Percentiles rank a stretch among this genome's conserved stretches.
Evolutionary conservation across 2,113 vertebrate genomes (phyloP).

Genomic region (Eonycteris spelaea): DNA sequence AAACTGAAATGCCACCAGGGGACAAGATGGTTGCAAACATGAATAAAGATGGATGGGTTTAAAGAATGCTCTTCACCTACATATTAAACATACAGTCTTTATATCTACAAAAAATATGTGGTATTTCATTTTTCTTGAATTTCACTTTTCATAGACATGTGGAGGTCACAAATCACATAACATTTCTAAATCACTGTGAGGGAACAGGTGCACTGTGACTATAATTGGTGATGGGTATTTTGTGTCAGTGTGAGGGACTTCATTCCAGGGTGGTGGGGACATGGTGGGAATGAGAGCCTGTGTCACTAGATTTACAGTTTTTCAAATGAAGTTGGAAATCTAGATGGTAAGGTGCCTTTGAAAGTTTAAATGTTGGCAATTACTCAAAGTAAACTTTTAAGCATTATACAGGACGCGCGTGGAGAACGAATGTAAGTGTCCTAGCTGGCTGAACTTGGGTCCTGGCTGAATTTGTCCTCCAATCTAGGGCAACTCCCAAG

Average conservation of each 20-base stretch:
- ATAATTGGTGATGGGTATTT: not conserved
- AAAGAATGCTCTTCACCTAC: not conserved
- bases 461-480: not conserved
- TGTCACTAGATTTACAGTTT: accelerated
- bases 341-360: not conserved
- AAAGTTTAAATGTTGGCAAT: not conserved
- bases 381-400: not conserved
- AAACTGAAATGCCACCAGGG: not conserved
- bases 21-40: not conserved
- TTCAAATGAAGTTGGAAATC: not conserved
- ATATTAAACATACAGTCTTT: not conserved
- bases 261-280: accelerated
- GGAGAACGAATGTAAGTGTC: not conserved
- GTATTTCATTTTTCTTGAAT: not conserved
- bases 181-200: not conserved
- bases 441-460: not conserved
- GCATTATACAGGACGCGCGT: not conserved
- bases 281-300: accelerated
- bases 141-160: not conserved
- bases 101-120: not conserved
- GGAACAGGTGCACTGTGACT: not conserved
- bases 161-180: not conserved
- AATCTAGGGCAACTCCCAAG: not conserved
- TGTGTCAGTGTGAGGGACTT: not conserved
- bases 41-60: not conserved